Conservation (phyloP, 1,140 invertebrate species). For the Drosophila serrata region DNA sequence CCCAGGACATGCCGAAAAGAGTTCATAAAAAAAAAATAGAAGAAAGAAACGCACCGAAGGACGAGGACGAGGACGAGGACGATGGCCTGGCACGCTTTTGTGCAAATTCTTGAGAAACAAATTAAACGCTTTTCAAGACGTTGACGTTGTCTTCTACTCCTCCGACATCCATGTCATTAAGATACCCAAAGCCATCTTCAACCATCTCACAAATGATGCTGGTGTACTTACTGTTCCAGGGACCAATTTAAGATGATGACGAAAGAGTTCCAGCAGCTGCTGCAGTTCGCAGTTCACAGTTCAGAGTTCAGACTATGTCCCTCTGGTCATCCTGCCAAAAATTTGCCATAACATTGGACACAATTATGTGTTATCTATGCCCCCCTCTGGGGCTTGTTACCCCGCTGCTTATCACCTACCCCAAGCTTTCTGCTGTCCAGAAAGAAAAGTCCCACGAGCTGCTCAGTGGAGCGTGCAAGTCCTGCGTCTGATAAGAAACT, state of each 20-base stretch:
- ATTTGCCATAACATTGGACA: slow-evolving; percentile 49
- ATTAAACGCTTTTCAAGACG: slow-evolving; percentile 56
- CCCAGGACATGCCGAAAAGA: slow-evolving; percentile 58
- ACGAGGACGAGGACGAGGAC: neutral
- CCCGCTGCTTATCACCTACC: neutral
- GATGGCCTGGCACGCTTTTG: slow-evolving; percentile 50
- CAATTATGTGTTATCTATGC: slow-evolving; percentile 38
- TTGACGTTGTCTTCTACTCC: slow-evolving; percentile 23
- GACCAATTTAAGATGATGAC: neutral
- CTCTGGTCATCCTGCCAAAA: slow-evolving; percentile 25
- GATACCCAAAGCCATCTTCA: neutral
- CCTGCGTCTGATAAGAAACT: no score
- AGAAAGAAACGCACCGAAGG: slow-evolving; percentile 43
- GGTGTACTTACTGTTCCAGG: no score
- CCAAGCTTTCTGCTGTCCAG: neutral
- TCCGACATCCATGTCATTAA: slow-evolving; percentile 47
- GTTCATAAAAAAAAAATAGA: slow-evolving; percentile 63
- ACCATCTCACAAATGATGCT: slow-evolving; percentile 20
- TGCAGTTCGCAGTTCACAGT: no score
- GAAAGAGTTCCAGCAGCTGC: slow-evolving; percentile 6
- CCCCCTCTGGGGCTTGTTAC: neutral
- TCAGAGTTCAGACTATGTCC: neutral
- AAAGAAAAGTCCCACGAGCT: neutral
- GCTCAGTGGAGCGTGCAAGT: slow-evolving; percentile 42
- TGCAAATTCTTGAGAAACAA: slow-evolving; percentile 62